Conservation (phyloP, 2,888 invertebrate genomes). For the Sipha maydis region DNA sequence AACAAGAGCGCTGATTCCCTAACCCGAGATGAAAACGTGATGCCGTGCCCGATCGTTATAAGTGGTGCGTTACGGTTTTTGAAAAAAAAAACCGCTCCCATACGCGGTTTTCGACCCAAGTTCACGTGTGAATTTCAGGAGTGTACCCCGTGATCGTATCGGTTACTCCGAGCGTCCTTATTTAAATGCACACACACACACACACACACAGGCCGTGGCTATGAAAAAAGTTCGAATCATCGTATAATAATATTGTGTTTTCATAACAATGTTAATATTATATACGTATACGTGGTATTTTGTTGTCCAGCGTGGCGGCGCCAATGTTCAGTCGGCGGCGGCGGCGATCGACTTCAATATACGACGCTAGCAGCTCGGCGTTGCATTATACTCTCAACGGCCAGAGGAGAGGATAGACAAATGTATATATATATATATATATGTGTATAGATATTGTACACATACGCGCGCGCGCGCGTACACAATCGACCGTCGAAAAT, state of each 20-base stretch:
- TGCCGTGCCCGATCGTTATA: too few relatives aligned
- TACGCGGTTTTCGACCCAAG: too few relatives aligned
- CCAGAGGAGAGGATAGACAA: background rate
- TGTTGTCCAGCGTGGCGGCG: constrained; percentile 49
- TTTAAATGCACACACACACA: too few relatives aligned
- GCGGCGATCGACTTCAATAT: constrained; percentile 46
- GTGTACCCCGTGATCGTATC: too few relatives aligned
- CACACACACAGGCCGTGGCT: background rate
- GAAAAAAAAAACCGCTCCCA: too few relatives aligned
- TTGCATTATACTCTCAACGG: background rate
- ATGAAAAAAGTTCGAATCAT: constrained; percentile 51
- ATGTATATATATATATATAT: background rate
- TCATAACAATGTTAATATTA: constrained; percentile 17
- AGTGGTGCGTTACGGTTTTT: too few relatives aligned
- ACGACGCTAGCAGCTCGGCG: background rate
- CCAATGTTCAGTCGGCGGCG: constrained; percentile 47
- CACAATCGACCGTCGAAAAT: constrained; percentile 56
- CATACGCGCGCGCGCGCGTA: background rate
- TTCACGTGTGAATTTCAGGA: too few relatives aligned
- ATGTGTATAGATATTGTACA: background rate
- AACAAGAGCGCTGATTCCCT: too few relatives aligned
- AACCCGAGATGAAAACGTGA: too few relatives aligned
- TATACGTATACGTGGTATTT: background rate
- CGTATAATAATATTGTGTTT: constrained; percentile 37
- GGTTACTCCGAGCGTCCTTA: too few relatives aligned